Evolutionary conservation across 2,113 vertebrate genomes (phyloP).

Genomic region (Muntiacus muntjak): DNA sequence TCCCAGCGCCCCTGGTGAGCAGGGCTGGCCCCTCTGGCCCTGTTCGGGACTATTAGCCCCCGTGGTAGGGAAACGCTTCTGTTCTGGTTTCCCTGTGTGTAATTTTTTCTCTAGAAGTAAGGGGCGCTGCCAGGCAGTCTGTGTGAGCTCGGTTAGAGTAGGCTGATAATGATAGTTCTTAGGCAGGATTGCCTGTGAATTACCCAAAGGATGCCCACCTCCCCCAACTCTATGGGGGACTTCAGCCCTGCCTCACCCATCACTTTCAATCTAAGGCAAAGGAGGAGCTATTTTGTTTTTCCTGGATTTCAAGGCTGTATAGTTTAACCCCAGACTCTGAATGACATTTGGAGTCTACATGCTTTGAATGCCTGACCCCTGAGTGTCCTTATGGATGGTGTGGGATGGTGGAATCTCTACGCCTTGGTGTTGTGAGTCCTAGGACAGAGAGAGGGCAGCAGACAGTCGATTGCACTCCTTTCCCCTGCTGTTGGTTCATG

Average conservation of each 20-base stretch:
- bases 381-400: not conserved
- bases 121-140: not conserved
- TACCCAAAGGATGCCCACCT: not conserved
- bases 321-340: not conserved
- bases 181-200: not conserved
- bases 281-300: not conserved
- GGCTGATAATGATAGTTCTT: not conserved
- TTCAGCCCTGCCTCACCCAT: not conserved
- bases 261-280: not conserved
- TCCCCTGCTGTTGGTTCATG: not conserved
- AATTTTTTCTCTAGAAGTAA: slow-evolving; percentile 3
- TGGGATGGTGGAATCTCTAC: not conserved
- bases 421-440: not conserved
- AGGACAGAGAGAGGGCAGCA: not conserved
- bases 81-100: not conserved
- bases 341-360: not conserved
- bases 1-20: not conserved
- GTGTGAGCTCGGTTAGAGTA: not conserved
- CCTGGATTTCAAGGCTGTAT: not conserved
- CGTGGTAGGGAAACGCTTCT: not conserved
- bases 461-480: fast-evolving
- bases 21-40: not conserved
- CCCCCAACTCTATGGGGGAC: not conserved
- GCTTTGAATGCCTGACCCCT: no score
- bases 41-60: not conserved